phyloP scores from a whole-genome alignment of 1,140 invertebrate genomes.

The Cotesia glomerata region DNA sequence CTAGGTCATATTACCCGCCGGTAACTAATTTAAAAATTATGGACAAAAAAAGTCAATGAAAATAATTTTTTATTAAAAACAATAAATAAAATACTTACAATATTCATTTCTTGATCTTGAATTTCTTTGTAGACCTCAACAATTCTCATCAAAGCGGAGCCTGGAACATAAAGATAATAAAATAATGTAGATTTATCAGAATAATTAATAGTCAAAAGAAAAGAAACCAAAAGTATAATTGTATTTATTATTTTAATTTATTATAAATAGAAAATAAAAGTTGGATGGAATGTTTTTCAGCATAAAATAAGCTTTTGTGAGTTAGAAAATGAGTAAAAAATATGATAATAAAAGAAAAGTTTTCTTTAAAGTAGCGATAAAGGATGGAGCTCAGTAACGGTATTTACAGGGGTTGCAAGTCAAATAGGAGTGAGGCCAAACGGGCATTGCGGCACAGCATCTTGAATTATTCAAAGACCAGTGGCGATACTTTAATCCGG shows the following conservation, averaged over 20 bases:
- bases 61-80: not conserved
- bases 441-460: conserved; percentile 17
- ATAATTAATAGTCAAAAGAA: not conserved
- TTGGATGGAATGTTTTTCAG: not conserved
- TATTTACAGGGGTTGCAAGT: conserved; percentile 21
- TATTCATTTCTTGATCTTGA: conserved; percentile 91
- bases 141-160: conserved; percentile 86
- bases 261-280: conserved; percentile 17
- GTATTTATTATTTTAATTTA: no score
- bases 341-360: not conserved
- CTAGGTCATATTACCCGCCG: no score
- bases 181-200: not conserved
- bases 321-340: not conserved
- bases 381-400: not conserved
- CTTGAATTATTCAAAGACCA: conserved; percentile 61
- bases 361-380: not conserved
- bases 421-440: conserved; percentile 20
- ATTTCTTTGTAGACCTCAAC: conserved; percentile 92
- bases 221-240: conserved; percentile 46
- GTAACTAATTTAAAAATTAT: no score
- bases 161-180: conserved; percentile 68
- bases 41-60: no score
- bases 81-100: conserved; percentile 71
- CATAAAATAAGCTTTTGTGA: not conserved
- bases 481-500: conserved; percentile 60